Evolutionary conservation across 1,140 invertebrate genomes (phyloP).

Genomic region (Leptoteleia sp.): DNA sequence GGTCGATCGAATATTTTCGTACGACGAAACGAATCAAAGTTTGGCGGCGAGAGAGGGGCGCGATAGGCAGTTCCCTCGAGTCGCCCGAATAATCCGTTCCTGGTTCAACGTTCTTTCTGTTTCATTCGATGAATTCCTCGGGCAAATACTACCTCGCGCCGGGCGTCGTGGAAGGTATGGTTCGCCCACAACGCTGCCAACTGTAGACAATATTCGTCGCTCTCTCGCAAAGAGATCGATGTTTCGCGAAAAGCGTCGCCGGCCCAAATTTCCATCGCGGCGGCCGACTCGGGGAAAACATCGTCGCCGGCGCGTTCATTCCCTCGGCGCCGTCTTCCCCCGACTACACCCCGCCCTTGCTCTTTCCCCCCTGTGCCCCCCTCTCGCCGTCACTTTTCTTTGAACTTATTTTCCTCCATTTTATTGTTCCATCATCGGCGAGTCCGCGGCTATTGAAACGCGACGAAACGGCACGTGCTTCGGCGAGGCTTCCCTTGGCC

Average conservation of each 20-base stretch:
- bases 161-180: conserved; percentile 56
- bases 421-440: conserved; percentile 22
- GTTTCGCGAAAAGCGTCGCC: conserved; percentile 41
- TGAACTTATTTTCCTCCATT: conserved; percentile 1
- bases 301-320: conserved; percentile 24
- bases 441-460: conserved; percentile 25
- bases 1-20: no score
- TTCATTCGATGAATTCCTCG: conserved; percentile 66
- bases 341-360: background rate
- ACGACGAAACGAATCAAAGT: no score
- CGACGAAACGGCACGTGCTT: conserved; percentile 35
- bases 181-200: conserved; percentile 63
- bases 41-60: background rate
- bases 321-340: conserved; percentile 15
- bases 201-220: conserved; percentile 56
- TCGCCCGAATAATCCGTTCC: conserved; percentile 45
- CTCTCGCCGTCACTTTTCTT: background rate
- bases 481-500: conserved; percentile 14
- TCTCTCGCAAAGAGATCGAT: conserved; percentile 49
- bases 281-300: conserved; percentile 20
- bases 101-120: conserved; percentile 63
- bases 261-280: conserved; percentile 28
- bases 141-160: conserved; percentile 59
- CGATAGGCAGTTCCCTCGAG: conserved; percentile 3
- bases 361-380: background rate